Conservation (phyloP, 2,797 vertebrate species). For the Falco naumanni region DNA sequence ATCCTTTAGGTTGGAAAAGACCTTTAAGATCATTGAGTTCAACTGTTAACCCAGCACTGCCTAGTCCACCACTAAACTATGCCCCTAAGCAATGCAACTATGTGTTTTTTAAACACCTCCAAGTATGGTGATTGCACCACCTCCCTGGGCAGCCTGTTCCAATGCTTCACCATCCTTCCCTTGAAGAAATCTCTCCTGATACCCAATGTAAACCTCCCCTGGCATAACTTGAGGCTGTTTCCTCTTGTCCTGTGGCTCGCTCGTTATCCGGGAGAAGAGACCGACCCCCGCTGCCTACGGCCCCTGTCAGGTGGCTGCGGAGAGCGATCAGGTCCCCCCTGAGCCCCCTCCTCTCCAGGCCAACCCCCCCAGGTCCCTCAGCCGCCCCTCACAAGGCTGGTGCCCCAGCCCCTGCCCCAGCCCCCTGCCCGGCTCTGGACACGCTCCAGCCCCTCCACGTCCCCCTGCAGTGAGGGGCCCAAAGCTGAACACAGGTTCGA, state of each 20-base stretch:
- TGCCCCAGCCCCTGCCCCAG: too few species aligned
- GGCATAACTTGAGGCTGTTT: neutral
- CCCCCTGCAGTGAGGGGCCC: neutral
- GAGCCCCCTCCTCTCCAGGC: neutral
- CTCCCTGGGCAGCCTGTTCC: neutral
- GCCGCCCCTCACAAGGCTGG: neutral
- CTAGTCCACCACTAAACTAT: neutral
- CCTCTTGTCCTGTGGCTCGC: fast-evolving
- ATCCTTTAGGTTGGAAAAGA: neutral
- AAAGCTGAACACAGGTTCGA: fast-evolving
- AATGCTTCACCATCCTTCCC: neutral
- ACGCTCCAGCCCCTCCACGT: fast-evolving
- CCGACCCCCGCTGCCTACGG: fast-evolving
- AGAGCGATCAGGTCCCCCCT: fast-evolving
- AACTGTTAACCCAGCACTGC: neutral
- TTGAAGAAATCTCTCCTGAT: neutral
- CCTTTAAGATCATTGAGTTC: neutral
- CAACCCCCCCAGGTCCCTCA: neutral
- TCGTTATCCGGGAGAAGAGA: fast-evolving
- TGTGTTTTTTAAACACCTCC: neutral
- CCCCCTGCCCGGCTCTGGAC: neutral
- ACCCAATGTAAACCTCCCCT: neutral
- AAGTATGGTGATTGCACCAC: neutral
- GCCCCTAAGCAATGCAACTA: neutral
- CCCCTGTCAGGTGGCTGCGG: neutral